Percentiles rank a stretch among this genome's conserved stretches.
These are phyloP conservation scores for Siniperca undulata DNA, from an alignment of 2,797 vertebrate species.

Conservation along the genomic window DNA sequence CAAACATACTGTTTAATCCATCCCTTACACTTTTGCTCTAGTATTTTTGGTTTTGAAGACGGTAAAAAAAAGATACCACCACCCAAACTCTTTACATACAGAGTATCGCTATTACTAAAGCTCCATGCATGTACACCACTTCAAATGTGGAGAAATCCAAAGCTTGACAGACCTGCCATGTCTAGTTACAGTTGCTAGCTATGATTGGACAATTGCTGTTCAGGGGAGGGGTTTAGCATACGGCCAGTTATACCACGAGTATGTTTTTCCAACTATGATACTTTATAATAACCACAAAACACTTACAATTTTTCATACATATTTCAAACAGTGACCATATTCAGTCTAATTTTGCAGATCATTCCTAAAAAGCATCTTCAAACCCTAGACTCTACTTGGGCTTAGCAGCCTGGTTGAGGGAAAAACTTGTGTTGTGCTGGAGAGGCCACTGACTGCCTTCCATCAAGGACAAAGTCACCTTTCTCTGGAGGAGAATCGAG, in stretches of 20 bases:
- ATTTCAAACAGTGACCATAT: background rate
- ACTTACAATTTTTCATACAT: background rate
- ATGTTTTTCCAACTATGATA: background rate
- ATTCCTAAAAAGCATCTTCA: constrained; percentile 15
- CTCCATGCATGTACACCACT: background rate
- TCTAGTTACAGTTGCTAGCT: too few species aligned
- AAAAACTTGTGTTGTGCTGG: constrained; percentile 44
- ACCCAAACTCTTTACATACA: background rate
- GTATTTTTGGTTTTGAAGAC: background rate
- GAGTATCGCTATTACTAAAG: background rate
- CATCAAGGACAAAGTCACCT: constrained; percentile 81
- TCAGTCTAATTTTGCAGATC: background rate
- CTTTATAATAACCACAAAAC: background rate
- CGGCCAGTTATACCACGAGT: background rate
- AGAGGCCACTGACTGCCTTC: constrained; percentile 69
- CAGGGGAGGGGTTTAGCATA: background rate
- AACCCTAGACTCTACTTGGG: background rate
- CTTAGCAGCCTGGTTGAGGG: constrained; percentile 29
- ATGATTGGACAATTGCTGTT: too few species aligned
- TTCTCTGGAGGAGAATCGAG: constrained; percentile 70
- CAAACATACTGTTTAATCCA: too few species aligned
- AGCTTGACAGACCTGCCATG: too few species aligned
- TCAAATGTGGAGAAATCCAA: background rate
- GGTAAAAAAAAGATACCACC: background rate
- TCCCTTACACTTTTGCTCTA: background rate